Base-by-base conservation (phyloP, 2,113 vertebrate species). In the Athene noctua region DNA sequence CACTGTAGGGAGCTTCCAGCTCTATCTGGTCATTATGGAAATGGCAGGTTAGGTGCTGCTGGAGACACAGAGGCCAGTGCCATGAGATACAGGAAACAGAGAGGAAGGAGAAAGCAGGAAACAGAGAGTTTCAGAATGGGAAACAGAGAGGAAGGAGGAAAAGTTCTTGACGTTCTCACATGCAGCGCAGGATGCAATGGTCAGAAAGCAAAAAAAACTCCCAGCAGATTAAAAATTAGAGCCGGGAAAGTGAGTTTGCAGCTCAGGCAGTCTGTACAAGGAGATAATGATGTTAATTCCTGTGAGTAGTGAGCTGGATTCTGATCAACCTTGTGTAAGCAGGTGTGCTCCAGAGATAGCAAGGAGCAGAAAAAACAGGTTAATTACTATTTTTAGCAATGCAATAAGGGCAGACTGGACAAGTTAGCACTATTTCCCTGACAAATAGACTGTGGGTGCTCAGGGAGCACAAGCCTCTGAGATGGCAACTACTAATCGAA, bases 231-330 rank as follows among this genome's bases (percentile, higher is more conserved):
- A 86, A 90, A 91, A 68, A 34, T 32, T n/a, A 23, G 77, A 70
- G 80, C 32, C 0, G 6, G 11, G 3, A 46, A 94, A 72, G 67
- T 68, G 96, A 91, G 65, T 89, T 54, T 91, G 71, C 62, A 52
- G 70, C 86, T 80, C 65, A 71, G 57, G 55, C 83, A 42, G 49
- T 32, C 86, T 96, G 94, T 81, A n/a, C 66, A 30, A 85, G 86
- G 74, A 97, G 96, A 96, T 96, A 95, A 94, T 89, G 51, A 58
- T 81, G 77, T 63, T 94, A 96, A 96, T 95, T 95, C 96, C 91
- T 91, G 49, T 20, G 82, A 86, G 92, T 84, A 88, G 88, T 49
- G 75, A 96, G 65, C 72, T 92, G 92, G 96, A 55, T 94, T 92
- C 78, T 93, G 93, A 92, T 95, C 93, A 93, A 46, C 73, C 58